These are phyloP conservation scores for Diplazon laetatorius DNA, from an alignment of 2,888 invertebrate genomes.

Conservation along the genomic window DNA sequence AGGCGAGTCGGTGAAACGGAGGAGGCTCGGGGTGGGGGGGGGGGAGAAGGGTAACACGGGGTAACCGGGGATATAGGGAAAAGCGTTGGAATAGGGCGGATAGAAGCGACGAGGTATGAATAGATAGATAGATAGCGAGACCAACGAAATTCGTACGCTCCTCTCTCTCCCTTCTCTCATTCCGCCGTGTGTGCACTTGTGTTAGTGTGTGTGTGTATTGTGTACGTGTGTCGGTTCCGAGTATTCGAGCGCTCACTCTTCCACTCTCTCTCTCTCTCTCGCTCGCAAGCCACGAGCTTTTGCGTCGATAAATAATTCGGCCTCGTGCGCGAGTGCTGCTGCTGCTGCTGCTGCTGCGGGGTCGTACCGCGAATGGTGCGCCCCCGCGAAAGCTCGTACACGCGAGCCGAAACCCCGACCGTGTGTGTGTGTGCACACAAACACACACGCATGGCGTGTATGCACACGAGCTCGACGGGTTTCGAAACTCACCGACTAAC, in stretches of 20 bases:
- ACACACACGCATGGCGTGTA: no score
- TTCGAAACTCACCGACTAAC: slow-evolving; percentile 63
- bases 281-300: slow-evolving; percentile 42
- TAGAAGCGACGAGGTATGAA: slow-evolving; percentile 26
- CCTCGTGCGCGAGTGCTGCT: slow-evolving; percentile 27
- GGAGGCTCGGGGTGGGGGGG: slow-evolving; percentile 29
- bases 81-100: slow-evolving; percentile 26
- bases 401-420: slow-evolving; percentile 35
- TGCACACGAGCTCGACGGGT: slow-evolving; percentile 16
- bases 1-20: not conserved
- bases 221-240: slow-evolving; percentile 32
- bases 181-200: not conserved
- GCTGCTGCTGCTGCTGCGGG: slow-evolving; percentile 23
- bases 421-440: slow-evolving; percentile 2
- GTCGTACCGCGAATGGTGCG: slow-evolving; percentile 23
- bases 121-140: slow-evolving; percentile 39
- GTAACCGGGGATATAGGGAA: no score
- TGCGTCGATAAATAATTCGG: slow-evolving; percentile 62
- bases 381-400: slow-evolving; percentile 36
- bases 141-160: slow-evolving; percentile 37
- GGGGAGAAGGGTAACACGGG: no score
- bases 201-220: not conserved
- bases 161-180: not conserved
- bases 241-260: slow-evolving; percentile 15
- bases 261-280: not conserved